Conservation (phyloP, 2,888 invertebrate species). For the Mythimna albipuncta region DNA sequence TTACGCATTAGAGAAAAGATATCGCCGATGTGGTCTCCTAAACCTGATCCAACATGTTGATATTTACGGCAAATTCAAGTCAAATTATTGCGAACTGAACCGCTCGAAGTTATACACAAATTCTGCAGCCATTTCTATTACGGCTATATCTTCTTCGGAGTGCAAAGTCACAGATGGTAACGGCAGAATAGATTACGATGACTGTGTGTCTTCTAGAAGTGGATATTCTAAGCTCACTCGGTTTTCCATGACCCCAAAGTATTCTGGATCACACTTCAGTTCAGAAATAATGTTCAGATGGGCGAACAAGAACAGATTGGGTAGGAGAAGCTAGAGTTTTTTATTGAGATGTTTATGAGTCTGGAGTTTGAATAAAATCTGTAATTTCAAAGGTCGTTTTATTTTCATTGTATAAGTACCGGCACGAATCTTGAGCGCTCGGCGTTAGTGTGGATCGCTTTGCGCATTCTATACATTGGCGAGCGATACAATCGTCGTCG, state of each 20-base stretch:
- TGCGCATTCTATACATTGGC: no score
- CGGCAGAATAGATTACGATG: background rate
- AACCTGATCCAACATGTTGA: slow-evolving; percentile 18
- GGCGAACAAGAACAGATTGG: background rate
- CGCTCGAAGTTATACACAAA: background rate
- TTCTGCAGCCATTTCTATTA: background rate
- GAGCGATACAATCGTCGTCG: no score
- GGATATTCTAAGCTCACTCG: background rate
- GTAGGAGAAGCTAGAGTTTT: no score
- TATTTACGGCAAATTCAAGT: background rate
- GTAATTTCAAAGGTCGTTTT: background rate
- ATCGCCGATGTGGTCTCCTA: background rate
- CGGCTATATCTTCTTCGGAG: background rate
- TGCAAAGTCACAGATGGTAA: slow-evolving; percentile 15
- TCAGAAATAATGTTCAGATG: background rate
- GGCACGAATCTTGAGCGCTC: no score
- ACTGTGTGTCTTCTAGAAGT: background rate
- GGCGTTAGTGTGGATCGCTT: no score
- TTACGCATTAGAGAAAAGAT: background rate
- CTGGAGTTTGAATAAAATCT: background rate
- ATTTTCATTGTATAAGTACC: background rate
- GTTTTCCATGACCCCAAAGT: background rate
- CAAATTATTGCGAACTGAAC: slow-evolving; percentile 11
- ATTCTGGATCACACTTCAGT: background rate
- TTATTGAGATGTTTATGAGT: background rate